phyloP scores from a whole-genome alignment of 2,797 vertebrate species.

The Coranthus polyacanthus region DNA sequence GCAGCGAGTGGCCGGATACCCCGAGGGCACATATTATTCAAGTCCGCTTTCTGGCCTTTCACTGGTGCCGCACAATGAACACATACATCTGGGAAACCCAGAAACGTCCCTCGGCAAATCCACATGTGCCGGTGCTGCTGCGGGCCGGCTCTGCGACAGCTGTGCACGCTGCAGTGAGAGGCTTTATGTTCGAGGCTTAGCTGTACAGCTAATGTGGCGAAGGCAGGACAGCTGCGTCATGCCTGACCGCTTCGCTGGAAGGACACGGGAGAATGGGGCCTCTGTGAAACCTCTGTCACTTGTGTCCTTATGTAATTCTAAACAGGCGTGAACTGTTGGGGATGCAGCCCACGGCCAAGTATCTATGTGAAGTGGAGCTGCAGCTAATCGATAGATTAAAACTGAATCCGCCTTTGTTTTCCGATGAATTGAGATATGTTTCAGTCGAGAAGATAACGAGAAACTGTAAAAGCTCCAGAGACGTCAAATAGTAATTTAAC shows the following conservation, averaged over 20 bases:
- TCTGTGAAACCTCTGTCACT: slow-evolving; percentile 70
- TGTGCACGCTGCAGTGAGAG: slow-evolving; percentile 58
- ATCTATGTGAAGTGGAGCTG: slow-evolving; percentile 7
- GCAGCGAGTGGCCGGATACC: slow-evolving; percentile 56
- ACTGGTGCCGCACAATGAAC: slow-evolving; percentile 63
- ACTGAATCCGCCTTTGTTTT: slow-evolving; percentile 1
- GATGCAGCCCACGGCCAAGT: slow-evolving; percentile 44
- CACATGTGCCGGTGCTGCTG: slow-evolving; percentile 73
- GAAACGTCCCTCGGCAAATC: slow-evolving; percentile 60
- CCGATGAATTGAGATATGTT: not conserved
- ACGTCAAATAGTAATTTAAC: no score
- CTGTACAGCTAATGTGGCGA: slow-evolving; percentile 67
- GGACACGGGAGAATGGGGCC: slow-evolving; percentile 68
- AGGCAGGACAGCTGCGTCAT: slow-evolving; percentile 77
- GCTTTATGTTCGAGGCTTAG: slow-evolving; percentile 71
- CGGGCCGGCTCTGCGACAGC: slow-evolving; percentile 70
- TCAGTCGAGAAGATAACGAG: not conserved
- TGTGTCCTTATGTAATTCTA: slow-evolving; percentile 64
- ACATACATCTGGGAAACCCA: slow-evolving; percentile 68
- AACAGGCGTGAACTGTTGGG: slow-evolving; percentile 56
- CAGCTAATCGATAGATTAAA: slow-evolving; percentile 35
- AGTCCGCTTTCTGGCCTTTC: slow-evolving; percentile 43
- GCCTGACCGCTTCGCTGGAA: slow-evolving; percentile 42
- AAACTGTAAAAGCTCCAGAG: not conserved
- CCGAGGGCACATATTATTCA: slow-evolving; percentile 59